These are phyloP conservation scores for Acheta domesticus DNA, from an alignment of 2,888 invertebrate genomes.

Conservation along the genomic window DNA sequence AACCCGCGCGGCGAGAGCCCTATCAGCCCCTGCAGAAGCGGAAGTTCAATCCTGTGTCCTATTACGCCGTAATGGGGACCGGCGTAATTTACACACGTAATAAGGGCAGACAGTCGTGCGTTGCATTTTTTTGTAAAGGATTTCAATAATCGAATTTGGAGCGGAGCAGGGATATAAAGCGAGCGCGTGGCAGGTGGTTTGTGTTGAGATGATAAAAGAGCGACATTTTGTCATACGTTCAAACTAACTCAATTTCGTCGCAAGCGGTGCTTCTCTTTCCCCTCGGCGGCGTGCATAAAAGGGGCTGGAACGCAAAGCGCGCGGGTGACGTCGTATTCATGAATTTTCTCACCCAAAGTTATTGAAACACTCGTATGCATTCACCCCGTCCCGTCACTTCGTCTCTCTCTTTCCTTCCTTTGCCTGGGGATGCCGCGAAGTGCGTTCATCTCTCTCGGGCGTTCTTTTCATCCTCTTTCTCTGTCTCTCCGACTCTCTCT, in stretches of 20 bases:
- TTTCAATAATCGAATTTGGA: not conserved
- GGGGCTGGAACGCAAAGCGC: constrained; percentile 7
- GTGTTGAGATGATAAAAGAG: constrained; percentile 18
- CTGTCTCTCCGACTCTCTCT: not conserved
- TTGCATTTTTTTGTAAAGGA: not conserved
- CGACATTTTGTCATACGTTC: constrained; percentile 18
- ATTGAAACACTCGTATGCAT: constrained; percentile 18
- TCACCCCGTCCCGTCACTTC: not conserved
- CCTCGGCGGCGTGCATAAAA: constrained; percentile 6
- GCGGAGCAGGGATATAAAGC: not conserved
- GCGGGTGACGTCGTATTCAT: constrained; percentile 6
- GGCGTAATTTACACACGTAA: no score
- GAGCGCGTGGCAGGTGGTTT: constrained; percentile 18
- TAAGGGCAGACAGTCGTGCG: no score
- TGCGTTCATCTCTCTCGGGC: not conserved
- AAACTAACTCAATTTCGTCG: constrained; percentile 18
- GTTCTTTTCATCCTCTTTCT: not conserved
- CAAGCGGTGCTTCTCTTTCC: not conserved
- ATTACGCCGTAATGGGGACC: no score
- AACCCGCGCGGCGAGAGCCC: no score
- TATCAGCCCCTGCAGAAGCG: no score
- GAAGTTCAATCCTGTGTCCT: no score
- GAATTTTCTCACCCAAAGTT: constrained; percentile 18
- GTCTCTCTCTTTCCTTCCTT: not conserved
- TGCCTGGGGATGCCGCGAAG: not conserved